Base-by-base conservation (phyloP, 2,797 vertebrate species). In the Lerista edwardsae region DNA sequence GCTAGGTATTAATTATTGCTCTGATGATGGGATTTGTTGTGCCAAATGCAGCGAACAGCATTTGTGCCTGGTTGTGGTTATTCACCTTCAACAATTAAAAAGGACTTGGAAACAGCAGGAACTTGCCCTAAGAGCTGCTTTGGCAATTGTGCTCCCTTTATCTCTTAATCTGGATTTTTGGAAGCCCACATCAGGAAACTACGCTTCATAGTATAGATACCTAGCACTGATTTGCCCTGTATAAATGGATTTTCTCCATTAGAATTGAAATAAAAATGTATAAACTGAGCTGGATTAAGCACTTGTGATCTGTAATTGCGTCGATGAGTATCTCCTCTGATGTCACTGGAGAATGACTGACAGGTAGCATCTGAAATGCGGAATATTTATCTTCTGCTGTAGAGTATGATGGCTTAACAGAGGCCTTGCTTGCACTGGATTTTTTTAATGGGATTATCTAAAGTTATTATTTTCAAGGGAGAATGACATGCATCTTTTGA, bases 11-110 rank as follows among this genome's bases (percentile, higher is more conserved):
- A 89, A 64, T 80, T 75, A 68, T 65, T 1, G 65, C 80, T 84
- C 27, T 86, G 84, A 55, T 27, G 23, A 67, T 14, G 55, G 36
- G 82, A 83, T 76, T 12, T 75, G 0, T 0, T 79, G 75, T 85
- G 44, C 47, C 39, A 86, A 87, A 81, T 88, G 31, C 27, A 57
- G 10, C 59, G 74, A 89, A 84, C 5, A 47, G 0, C 5, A 36
- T 2, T 77, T 47, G 17, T 82, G 7, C 4, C 44, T 62, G 2
- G 23, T 36, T 85, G 62, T 75, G 47, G 51, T 85, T 80, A 80
- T 75, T 59, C 78, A 75, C 23, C 36, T 75, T 75, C 55, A 75
- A 64, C 76, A 73, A 79, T 65, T 71, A 39, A 82, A 77, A 89
- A 57, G 23, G 72, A 12, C 19, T 80, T 78, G 59, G 51, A 79